phyloP scores from a whole-genome alignment of 2,888 invertebrate genomes.

The Blastobasis lacticolella region DNA sequence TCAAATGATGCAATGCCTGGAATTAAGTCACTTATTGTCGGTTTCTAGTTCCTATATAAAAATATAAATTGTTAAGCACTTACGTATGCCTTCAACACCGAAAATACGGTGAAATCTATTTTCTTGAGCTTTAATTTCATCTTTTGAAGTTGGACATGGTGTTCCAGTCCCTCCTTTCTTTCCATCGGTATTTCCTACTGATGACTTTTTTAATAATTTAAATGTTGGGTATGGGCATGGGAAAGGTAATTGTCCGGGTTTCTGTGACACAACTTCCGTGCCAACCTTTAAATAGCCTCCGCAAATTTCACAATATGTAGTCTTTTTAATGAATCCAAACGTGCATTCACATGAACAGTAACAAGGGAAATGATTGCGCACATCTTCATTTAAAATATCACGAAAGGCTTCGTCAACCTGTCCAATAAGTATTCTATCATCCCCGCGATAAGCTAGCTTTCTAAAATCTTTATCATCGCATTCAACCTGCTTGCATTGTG shows the following conservation, averaged over 20 bases:
- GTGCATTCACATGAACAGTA: conserved; percentile 57
- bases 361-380: conserved; percentile 36
- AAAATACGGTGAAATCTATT: no score
- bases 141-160: background rate
- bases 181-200: no score
- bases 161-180: background rate
- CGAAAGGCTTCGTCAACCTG: conserved; percentile 41
- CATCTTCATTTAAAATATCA: conserved; percentile 29
- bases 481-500: conserved; percentile 35
- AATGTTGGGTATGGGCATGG: conserved; percentile 39
- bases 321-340: conserved; percentile 51
- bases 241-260: conserved; percentile 28
- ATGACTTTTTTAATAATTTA: no score
- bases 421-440: conserved; percentile 37
- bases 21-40: no score
- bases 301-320: conserved; percentile 54
- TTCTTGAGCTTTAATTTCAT: no score
- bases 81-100: no score
- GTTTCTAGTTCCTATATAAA: no score
- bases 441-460: conserved; percentile 26
- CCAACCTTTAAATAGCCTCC: conserved; percentile 53
- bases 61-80: no score
- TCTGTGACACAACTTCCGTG: conserved; percentile 33
- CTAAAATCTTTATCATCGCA: conserved; percentile 33
- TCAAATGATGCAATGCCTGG: background rate